Conservation (phyloP, 1,140 invertebrate species). For the Brachionus paranguensis region DNA sequence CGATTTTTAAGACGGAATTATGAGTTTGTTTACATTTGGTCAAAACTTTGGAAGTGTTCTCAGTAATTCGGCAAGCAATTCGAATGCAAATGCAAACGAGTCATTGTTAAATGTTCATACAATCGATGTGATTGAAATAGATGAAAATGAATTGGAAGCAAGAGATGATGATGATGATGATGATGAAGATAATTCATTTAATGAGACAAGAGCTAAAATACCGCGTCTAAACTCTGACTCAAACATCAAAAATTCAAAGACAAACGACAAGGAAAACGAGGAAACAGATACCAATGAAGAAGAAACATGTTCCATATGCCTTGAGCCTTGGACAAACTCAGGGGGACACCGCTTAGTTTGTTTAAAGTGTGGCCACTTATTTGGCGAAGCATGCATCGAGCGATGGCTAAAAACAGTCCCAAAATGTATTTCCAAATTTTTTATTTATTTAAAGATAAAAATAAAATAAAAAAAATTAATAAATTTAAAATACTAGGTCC, state of each 20-base stretch:
- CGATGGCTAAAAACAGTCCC: slow-evolving; percentile 65
- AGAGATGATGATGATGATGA: neutral
- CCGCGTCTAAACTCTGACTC: neutral
- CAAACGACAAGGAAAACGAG: slow-evolving; percentile 1
- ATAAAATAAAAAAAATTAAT: neutral
- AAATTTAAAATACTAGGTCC: slow-evolving; percentile 55
- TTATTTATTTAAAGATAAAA: neutral
- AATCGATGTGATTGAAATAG: neutral
- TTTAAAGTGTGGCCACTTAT: slow-evolving; percentile 81
- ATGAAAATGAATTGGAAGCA: neutral
- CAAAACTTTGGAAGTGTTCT: neutral
- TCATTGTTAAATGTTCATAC: neutral
- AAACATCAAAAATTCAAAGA: neutral
- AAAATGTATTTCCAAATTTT: slow-evolving; percentile 58
- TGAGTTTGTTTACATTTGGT: slow-evolving; percentile 34
- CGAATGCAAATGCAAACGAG: neutral
- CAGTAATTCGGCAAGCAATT: neutral
- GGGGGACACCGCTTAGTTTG: slow-evolving; percentile 74
- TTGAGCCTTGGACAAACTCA: slow-evolving; percentile 76
- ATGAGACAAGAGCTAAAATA: slow-evolving; percentile 17
- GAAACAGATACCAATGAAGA: neutral
- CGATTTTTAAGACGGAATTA: neutral
- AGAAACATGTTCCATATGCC: slow-evolving; percentile 70
- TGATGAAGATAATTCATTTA: neutral
- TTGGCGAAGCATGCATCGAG: slow-evolving; percentile 73